A percentile compares a stretch with the other conserved stretches of the same genome.
These are phyloP conservation scores for Drosophila subquinaria DNA, from an alignment of 2,888 invertebrate genomes.

Conservation along the genomic window DNA sequence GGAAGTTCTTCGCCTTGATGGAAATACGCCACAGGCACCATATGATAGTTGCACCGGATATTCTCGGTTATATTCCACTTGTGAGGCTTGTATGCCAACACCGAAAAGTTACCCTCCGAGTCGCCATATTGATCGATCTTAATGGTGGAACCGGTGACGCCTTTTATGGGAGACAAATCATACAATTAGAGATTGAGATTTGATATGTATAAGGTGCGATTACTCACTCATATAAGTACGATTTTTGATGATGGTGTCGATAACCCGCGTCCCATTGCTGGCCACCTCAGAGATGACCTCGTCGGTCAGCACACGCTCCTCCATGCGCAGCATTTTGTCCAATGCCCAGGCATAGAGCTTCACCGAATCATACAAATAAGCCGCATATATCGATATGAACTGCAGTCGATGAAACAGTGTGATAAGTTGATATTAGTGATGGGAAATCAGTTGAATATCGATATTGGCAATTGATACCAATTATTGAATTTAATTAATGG, in stretches of 20 bases:
- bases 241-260: slow-evolving; percentile 93
- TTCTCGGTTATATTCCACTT: slow-evolving; percentile 84
- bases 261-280: slow-evolving; percentile 94
- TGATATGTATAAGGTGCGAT: too few species aligned
- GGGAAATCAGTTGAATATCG: too few species aligned
- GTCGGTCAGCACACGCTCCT: slow-evolving; percentile 87
- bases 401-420: slow-evolving; percentile 81
- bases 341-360: slow-evolving; percentile 95
- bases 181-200: neutral
- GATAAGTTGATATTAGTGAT: neutral
- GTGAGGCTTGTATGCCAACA: slow-evolving; percentile 91
- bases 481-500: too few species aligned
- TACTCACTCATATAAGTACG: slow-evolving; percentile 94
- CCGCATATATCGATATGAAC: slow-evolving; percentile 96
- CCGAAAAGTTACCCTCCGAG: slow-evolving; percentile 98
- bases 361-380: slow-evolving; percentile 97
- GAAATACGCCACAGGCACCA: slow-evolving; percentile 94
- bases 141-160: slow-evolving; percentile 97
- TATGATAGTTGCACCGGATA: slow-evolving; percentile 91
- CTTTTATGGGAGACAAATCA: slow-evolving; percentile 86
- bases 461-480: too few species aligned
- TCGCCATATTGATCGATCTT: slow-evolving; percentile 96
- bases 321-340: slow-evolving; percentile 89
- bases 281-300: slow-evolving; percentile 89
- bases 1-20: slow-evolving; percentile 91